phyloP scores from a whole-genome alignment of 2,113 vertebrate species.

The Pseudorhombus dupliciocellatus region DNA sequence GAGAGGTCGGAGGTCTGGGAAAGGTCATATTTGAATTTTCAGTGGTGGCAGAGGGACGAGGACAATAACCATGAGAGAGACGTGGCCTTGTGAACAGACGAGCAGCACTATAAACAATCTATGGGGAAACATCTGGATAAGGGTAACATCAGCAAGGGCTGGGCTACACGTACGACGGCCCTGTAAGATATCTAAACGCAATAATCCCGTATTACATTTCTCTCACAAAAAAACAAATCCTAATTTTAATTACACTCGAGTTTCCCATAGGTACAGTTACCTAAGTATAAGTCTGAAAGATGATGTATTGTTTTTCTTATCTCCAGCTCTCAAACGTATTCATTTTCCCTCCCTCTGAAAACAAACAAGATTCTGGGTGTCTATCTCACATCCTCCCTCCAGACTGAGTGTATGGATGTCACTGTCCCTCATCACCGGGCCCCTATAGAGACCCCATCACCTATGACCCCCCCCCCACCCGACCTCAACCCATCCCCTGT shows the following conservation, averaged over 20 bases:
- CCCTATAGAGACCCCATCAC: slow-evolving; percentile 22
- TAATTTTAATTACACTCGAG: not conserved
- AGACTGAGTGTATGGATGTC: slow-evolving; percentile 27
- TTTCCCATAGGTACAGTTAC: slow-evolving; percentile 3
- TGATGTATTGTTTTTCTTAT: slow-evolving; percentile 59
- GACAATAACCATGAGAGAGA: slow-evolving; percentile 55
- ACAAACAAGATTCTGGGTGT: slow-evolving; percentile 49
- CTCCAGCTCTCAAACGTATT: slow-evolving; percentile 41
- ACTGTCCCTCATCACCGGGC: slow-evolving; percentile 8
- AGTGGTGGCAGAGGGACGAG: slow-evolving; percentile 38
- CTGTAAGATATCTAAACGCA: not conserved
- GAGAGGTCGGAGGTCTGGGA: slow-evolving; percentile 11
- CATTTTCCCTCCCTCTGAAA: slow-evolving; percentile 38
- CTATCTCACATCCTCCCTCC: slow-evolving; percentile 53
- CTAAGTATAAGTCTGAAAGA: slow-evolving; percentile 40
- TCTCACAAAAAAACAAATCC: not conserved
- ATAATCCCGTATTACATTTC: not conserved
- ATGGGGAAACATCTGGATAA: slow-evolving; percentile 56
- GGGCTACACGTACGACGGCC: not conserved
- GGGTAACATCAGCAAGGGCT: slow-evolving; percentile 5
- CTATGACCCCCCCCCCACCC: slow-evolving; percentile 34
- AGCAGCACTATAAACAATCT: slow-evolving; percentile 55
- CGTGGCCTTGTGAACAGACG: slow-evolving; percentile 26
- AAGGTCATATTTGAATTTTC: slow-evolving; percentile 9
- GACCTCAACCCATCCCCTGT: no score